Conservation (phyloP, 2,797 vertebrate species). For the Meriones psammophilus region DNA sequence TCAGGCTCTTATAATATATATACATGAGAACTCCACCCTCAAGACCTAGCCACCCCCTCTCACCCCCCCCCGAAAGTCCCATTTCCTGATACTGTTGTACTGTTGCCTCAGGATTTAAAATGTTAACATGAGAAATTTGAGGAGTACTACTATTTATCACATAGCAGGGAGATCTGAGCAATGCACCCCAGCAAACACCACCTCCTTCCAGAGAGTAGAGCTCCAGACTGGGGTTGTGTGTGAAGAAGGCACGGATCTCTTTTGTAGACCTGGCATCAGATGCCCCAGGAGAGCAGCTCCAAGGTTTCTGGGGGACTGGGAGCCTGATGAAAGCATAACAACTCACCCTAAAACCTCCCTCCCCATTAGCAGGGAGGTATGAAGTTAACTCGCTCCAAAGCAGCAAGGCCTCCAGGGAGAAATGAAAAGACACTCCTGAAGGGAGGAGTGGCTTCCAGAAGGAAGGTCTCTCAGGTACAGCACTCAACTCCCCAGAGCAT, state of each 20-base stretch:
- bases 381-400: constrained; percentile 62
- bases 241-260: constrained; percentile 23
- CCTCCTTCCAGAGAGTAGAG: background rate
- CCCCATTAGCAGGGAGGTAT: constrained; percentile 59
- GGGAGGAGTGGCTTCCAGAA: constrained; percentile 75
- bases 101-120: background rate
- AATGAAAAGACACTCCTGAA: constrained; percentile 69
- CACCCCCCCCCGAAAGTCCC: background rate
- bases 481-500: constrained; percentile 46
- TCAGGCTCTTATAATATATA: background rate
- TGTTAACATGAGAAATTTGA: background rate
- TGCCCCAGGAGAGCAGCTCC: constrained; percentile 37
- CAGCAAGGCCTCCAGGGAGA: constrained; percentile 51
- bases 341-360: constrained; percentile 60
- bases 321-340: constrained; percentile 66
- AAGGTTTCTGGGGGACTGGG: constrained; percentile 55
- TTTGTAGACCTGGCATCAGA: constrained; percentile 59
- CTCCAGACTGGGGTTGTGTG: background rate
- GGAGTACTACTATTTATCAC: background rate
- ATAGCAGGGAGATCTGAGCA: background rate
- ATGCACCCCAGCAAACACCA: background rate
- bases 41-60: background rate
- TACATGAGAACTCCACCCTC: background rate
- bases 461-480: constrained; percentile 73
- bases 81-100: background rate